Percentiles rank a stretch among this genome's conserved stretches.
phyloP scores from a whole-genome alignment of 2,888 invertebrate genomes.

The Polyommatus icarus region DNA sequence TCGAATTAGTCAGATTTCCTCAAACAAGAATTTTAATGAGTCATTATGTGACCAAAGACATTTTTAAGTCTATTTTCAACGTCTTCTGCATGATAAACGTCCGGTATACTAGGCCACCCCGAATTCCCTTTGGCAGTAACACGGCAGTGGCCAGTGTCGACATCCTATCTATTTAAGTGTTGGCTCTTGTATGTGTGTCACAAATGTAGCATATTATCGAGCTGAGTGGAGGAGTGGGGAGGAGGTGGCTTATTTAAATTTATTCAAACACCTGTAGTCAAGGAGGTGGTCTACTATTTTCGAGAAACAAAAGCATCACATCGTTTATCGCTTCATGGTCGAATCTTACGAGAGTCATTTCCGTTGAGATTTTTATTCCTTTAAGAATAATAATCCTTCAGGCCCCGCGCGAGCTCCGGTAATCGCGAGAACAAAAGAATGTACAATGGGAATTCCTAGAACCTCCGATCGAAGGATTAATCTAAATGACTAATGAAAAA shows the following conservation, averaged over 20 bases:
- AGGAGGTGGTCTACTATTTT: not conserved
- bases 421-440: no score
- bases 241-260: conserved; percentile 1
- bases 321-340: not conserved
- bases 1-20: not conserved
- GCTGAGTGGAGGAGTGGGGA: no score
- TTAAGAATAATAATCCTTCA: no score
- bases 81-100: not conserved
- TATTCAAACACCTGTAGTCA: conserved; percentile 8
- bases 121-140: conserved; percentile 1
- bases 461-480: no score
- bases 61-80: not conserved
- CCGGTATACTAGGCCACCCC: not conserved
- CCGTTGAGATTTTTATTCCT: not conserved
- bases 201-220: not conserved
- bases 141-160: conserved; percentile 14
- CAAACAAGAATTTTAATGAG: not conserved
- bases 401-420: no score
- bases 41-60: not conserved
- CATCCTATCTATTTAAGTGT: conserved; percentile 23
- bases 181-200: conserved; percentile 27
- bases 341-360: not conserved
- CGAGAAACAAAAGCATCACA: not conserved
- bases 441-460: no score
- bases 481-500: not conserved